Percentiles rank a stretch among this genome's conserved stretches.
Evolutionary conservation across 2,797 vertebrate species (phyloP).

Genomic region (Scleropages formosus): DNA sequence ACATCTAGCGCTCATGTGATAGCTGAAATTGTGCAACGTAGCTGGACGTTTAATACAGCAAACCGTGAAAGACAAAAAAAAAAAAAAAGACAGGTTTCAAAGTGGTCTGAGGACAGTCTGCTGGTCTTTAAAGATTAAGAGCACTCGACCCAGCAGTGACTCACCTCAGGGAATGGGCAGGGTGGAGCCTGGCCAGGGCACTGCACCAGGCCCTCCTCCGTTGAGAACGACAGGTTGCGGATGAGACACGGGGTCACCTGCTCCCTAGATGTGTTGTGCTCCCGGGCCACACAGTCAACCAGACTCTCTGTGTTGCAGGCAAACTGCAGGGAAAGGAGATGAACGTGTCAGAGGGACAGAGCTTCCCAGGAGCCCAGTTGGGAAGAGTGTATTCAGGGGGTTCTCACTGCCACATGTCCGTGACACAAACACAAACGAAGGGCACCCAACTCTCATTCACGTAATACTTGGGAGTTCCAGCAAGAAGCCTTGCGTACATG

Average conservation of each 20-base stretch:
- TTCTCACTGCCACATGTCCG: no score
- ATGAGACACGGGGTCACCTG: slow-evolving; percentile 85
- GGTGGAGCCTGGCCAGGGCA: slow-evolving; percentile 74
- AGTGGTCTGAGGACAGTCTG: no score
- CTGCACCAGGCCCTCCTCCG: slow-evolving; percentile 69
- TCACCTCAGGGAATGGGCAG: slow-evolving; percentile 90
- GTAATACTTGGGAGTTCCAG: no score
- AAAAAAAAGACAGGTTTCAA: no score
- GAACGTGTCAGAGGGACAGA: not conserved
- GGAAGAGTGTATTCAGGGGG: not conserved
- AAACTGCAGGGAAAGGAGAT: slow-evolving; percentile 68
- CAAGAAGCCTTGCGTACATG: no score
- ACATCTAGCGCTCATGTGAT: not conserved
- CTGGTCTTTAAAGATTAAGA: no score
- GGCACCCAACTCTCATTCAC: no score
- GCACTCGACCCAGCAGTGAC: slow-evolving; percentile 22
- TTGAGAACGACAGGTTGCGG: slow-evolving; percentile 77
- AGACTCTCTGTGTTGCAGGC: slow-evolving; percentile 82
- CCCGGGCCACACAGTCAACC: slow-evolving; percentile 73
- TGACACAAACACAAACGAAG: no score
- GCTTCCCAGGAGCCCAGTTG: not conserved
- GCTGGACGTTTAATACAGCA: not conserved
- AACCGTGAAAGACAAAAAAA: no score
- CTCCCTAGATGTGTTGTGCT: slow-evolving; percentile 75
- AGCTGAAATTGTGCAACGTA: not conserved